Percentiles rank a stretch among this genome's conserved stretches.
Conservation (phyloP, 1,140 invertebrate genomes). For the Eriosoma lanigerum region DNA sequence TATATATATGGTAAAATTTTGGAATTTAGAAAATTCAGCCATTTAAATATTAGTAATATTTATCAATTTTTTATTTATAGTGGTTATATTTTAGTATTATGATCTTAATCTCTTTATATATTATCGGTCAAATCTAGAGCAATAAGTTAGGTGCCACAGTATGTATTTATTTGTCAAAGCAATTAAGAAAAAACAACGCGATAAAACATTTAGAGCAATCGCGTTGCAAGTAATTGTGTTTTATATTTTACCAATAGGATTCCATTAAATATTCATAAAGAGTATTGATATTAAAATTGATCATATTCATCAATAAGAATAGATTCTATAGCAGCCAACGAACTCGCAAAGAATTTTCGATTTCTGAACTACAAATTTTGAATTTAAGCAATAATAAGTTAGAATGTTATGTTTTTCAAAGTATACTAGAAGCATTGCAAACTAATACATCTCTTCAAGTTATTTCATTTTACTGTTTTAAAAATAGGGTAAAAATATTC, state of each 20-base stretch:
- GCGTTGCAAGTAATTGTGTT: background rate
- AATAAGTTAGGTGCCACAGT: background rate
- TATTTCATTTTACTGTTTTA: background rate
- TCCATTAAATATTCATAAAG: background rate
- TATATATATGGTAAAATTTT: no score
- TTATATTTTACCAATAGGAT: background rate
- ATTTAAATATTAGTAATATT: no score
- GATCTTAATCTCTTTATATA: no score
- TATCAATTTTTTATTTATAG: no score
- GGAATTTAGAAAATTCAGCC: no score
- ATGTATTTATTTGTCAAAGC: background rate
- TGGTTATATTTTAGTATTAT: no score
- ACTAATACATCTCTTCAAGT: conserved; percentile 10
- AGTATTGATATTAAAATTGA: background rate
- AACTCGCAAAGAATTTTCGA: background rate
- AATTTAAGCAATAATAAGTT: background rate
- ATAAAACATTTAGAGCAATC: background rate
- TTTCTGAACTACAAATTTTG: background rate
- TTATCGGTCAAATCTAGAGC: no score
- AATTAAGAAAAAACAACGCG: background rate
- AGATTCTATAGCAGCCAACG: background rate
- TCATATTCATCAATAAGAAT: background rate
- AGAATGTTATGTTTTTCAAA: background rate
- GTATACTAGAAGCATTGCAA: background rate
- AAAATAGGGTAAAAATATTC: background rate